Evolutionary conservation across 2,888 invertebrate genomes (phyloP), one percentile per base, ranked within the genome.

Genomic region (Aphrophora alni): DNA sequence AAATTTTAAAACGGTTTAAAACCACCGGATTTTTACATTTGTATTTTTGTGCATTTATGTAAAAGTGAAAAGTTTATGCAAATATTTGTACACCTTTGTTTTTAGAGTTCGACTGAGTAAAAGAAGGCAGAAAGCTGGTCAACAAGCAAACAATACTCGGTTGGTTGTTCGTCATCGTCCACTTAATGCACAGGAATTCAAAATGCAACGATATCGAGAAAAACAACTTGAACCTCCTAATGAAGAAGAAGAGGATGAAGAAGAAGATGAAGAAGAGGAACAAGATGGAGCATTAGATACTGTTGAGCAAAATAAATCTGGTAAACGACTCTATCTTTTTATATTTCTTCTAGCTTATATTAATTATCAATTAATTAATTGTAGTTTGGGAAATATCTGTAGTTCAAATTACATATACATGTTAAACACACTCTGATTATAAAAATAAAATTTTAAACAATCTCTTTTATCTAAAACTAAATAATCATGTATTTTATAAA

Each of bases 81-180:
- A n/a, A 8, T 33, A 33, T 33, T 33, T 33, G 33, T 33, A 33
- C 3, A 33, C 8, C 33, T 76, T 79, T 75, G 81, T 83, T 81
- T 80, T 17, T 84, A 94, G 98, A 79, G 98, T 98, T 81, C 93
- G 98, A 4, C 90, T 98, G 81, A 98, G 96, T 84, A 98, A 98
- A 88, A 92, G 98, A 17, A 92, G 98, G 76, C 95, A 97, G 74
- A 94, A 95, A 85, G 90, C 90, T 80, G 94, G 93, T 0, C 92
- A 92, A 69, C 87, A 88, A 77, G 93, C 91, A 83, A 93, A 92
- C 72, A 94, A 95, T 85, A 96, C 97, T 0, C 89, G 95, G 75
- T 90, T 98, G 69, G 94, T 98, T 59, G 98, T 98, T 1, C 95
- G 95, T 76, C 98, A 98, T 88, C 91, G 98, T 59, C 94, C 96